A percentile compares a stretch with the other conserved stretches of the same genome.
Evolutionary conservation across 2,888 invertebrate genomes (phyloP).

Genomic region (Drosophila paranaensis): DNA sequence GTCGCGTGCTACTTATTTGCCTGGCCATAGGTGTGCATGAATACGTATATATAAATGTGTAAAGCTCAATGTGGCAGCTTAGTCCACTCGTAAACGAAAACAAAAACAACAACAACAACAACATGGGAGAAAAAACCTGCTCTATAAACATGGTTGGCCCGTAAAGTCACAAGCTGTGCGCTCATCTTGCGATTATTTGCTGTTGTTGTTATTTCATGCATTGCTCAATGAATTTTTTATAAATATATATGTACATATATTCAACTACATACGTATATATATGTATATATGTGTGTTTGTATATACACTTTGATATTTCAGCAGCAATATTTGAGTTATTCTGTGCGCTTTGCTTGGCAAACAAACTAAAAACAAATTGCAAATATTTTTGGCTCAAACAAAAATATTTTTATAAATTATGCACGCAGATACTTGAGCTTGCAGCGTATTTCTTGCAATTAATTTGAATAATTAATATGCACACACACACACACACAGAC

Average conservation of each 20-base stretch:
- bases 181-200: slow-evolving; percentile 12
- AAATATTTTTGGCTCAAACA: slow-evolving; percentile 27
- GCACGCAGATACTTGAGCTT: slow-evolving; percentile 30
- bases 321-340: slow-evolving; percentile 3
- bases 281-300: not conserved
- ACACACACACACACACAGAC: slow-evolving; percentile 23
- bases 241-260: not conserved
- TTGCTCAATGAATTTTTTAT: slow-evolving; percentile 9
- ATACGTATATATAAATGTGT: not conserved
- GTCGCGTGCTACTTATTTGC: slow-evolving; percentile 1
- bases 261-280: not conserved
- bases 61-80: slow-evolving; percentile 24
- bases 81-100: slow-evolving; percentile 18
- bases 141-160: slow-evolving; percentile 10
- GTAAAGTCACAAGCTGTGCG: slow-evolving; percentile 14
- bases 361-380: slow-evolving; percentile 5
- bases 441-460: slow-evolving; percentile 65
- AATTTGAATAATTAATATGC: slow-evolving; percentile 78
- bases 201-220: not conserved
- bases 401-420: slow-evolving; percentile 24
- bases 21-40: not conserved
- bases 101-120: not conserved
- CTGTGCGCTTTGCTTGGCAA: slow-evolving; percentile 1
- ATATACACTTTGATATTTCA: not conserved
- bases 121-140: slow-evolving; percentile 18